Evolutionary conservation across 2,797 vertebrate genomes (phyloP).

Genomic region (Cheirogaleus major): DNA sequence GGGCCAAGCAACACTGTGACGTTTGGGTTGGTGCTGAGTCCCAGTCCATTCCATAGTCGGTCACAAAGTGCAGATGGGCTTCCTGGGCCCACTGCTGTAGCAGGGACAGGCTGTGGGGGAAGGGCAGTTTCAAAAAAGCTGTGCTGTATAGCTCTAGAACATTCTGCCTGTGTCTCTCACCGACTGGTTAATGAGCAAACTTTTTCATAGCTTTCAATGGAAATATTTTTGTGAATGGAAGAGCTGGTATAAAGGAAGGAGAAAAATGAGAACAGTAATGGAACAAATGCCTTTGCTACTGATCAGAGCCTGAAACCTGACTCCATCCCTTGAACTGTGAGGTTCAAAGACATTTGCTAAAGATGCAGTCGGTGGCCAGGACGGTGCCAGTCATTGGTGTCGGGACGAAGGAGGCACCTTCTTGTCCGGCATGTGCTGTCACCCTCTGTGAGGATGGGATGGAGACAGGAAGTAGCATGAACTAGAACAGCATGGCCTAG

Average conservation of each 20-base stretch:
- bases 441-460: too few relatives aligned
- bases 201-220: neutral
- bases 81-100: neutral
- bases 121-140: neutral
- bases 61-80: neutral
- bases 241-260: neutral
- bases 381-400: neutral
- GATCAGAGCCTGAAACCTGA: neutral
- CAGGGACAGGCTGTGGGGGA: neutral
- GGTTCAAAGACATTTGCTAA: neutral
- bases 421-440: too few relatives aligned
- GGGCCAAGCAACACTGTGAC: rapidly evolving
- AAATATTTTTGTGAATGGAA: neutral
- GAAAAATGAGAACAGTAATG: neutral
- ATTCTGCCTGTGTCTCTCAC: neutral
- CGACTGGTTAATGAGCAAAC: neutral
- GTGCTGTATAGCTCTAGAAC: neutral
- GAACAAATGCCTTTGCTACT: neutral
- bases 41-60: rapidly evolving
- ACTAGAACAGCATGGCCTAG: neutral
- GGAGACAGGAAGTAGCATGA: neutral
- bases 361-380: neutral
- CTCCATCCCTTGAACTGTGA: neutral
- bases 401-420: neutral
- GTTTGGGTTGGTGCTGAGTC: neutral